Evolutionary conservation across 2,797 vertebrate genomes (phyloP).

Genomic region (Liparis tanakae): DNA sequence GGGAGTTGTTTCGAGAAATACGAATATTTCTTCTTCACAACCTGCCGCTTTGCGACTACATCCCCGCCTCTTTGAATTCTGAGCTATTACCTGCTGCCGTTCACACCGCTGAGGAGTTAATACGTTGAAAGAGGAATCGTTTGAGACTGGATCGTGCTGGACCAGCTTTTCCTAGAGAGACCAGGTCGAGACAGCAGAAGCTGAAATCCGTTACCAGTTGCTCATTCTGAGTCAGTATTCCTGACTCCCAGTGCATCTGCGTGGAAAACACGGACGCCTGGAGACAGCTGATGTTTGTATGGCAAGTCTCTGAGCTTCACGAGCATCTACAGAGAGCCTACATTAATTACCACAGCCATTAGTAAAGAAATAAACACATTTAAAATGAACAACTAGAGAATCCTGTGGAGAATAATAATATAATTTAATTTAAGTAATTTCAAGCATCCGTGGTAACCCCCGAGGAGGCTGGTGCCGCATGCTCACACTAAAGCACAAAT

Average conservation of each 20-base stretch:
- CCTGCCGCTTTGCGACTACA: not conserved
- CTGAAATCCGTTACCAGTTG: not conserved
- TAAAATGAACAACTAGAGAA: not conserved
- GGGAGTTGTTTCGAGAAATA: not conserved
- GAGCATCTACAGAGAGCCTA: not conserved
- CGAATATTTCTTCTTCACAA: not conserved
- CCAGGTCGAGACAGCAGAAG: conserved; percentile 6
- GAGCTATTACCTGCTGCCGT: not conserved
- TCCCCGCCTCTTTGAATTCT: not conserved
- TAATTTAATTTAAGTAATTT: not conserved
- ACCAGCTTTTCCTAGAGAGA: not conserved
- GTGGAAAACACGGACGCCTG: not conserved
- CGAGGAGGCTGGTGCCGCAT: too few species aligned
- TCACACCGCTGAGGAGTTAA: not conserved
- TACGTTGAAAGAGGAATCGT: conserved; percentile 3
- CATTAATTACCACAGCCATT: not conserved
- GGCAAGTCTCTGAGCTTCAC: not conserved
- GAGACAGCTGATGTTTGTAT: not conserved
- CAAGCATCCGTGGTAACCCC: not conserved
- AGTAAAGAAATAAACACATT: not conserved
- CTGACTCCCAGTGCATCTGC: not conserved
- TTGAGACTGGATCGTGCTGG: not conserved
- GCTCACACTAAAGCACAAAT: not conserved
- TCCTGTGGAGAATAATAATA: not conserved
- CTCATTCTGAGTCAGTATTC: not conserved